Base-by-base conservation (phyloP, 2,113 vertebrate species). In the Bombycilla garrulus region DNA sequence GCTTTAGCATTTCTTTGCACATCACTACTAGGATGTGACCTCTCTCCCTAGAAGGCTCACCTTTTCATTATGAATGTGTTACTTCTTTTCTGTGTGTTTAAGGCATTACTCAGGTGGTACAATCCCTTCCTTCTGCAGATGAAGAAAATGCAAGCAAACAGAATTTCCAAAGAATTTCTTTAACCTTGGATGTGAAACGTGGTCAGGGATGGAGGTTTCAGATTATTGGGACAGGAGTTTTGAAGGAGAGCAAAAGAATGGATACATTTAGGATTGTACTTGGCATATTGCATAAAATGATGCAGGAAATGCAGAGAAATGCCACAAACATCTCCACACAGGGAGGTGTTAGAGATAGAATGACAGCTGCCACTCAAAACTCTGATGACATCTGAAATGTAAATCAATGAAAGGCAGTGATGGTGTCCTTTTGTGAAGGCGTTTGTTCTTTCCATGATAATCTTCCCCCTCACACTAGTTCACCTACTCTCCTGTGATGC, bases 1-100 rank as follows among this genome's bases (percentile, higher is more conserved):
- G 45, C 60, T 86, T 90, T 88, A 90, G 64, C 61, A 51, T 92
- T 83, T 96, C 90, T 86, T 81, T 79, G 44, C 69, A 71, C 72
- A 25, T 74, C 40, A 14, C 61, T 71, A 3, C 44, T 29, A n/a
- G 76, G 74, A 81, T 7, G 24, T 71, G 88, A 86, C 64, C 86
- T 67, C 47, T 81, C 60, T 86, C 82, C 40, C 56, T 45, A 26
- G 80, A 88, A 86, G 40, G 29, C 36, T 95, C 69, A 54, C 78
- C 79, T 86, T 83, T 90, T 81, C 72, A 64, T 94, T 90, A 38
- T 60, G 62, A 79, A 74, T 65, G 40, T 90, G 86, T 84, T 92
- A 22, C 31, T 90, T 60, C 47, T 94, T 86, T 79, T 86, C 88
- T 67, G n/a, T 12, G 3, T 93, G 58, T 83, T 85, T 85, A 61